Percentiles rank a stretch among this genome's conserved stretches.
Evolutionary conservation across 2,888 invertebrate genomes (phyloP).

Genomic region (Latheticus oryzae): DNA sequence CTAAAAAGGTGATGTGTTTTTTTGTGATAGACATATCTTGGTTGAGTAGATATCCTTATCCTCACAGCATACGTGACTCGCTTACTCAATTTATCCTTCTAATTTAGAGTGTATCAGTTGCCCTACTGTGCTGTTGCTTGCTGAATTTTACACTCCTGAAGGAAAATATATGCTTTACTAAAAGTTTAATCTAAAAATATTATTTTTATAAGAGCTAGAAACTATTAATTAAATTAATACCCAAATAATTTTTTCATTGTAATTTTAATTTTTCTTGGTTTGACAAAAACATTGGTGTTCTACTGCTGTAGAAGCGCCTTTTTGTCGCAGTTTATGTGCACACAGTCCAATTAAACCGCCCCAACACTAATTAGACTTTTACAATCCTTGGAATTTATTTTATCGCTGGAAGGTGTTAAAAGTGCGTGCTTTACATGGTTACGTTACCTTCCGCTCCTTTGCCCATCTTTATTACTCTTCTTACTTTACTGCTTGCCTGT

Average conservation of each 20-base stretch:
- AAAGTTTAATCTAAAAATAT: too few species aligned
- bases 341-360: conserved; percentile 42
- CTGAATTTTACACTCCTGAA: conserved; percentile 43
- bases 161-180: conserved; percentile 37
- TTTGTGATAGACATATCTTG: conserved; percentile 55
- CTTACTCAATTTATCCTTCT: conserved; percentile 54
- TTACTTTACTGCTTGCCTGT: conserved; percentile 31
- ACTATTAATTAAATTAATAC: too few species aligned
- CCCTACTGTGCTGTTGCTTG: conserved; percentile 45
- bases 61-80: conserved; percentile 57
- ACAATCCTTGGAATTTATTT: conserved; percentile 50
- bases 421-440: conserved; percentile 49
- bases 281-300: conserved; percentile 15
- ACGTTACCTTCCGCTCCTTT: conserved; percentile 39
- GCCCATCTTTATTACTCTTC: conserved; percentile 39
- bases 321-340: conserved; percentile 40
- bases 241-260: too few species aligned
- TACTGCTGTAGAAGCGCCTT: conserved; percentile 36
- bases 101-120: conserved; percentile 57
- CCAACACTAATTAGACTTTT: conserved; percentile 50
- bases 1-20: conserved; percentile 27
- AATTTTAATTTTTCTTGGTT: too few species aligned
- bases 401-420: conserved; percentile 48
- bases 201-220: too few species aligned
- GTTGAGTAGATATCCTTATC: conserved; percentile 57